Evolutionary conservation across 2,113 vertebrate genomes (phyloP).

Genomic region (Climacteris rufus): DNA sequence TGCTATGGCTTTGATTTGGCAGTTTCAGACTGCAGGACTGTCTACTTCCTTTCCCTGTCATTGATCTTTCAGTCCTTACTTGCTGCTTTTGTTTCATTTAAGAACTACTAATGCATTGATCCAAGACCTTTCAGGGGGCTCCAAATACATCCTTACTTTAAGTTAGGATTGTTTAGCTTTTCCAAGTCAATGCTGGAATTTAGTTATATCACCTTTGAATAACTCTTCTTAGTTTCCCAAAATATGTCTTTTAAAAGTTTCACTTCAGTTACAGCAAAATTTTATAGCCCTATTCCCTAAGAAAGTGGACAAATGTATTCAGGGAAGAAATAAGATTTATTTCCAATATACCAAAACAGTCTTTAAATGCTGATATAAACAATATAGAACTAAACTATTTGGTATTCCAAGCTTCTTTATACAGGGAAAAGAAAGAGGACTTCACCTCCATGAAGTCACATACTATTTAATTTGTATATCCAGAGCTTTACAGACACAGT

Average conservation of each 20-base stretch:
- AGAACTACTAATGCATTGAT: background rate
- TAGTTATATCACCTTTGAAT: background rate
- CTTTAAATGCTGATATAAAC: background rate
- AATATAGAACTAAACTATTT: background rate
- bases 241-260: background rate
- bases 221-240: background rate
- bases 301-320: background rate
- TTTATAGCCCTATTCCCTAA: background rate
- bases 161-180: background rate
- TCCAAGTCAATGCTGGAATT: background rate
- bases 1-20: background rate
- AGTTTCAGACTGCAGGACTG: background rate
- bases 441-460: background rate
- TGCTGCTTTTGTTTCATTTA: background rate
- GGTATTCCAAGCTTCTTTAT: background rate
- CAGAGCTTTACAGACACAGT: background rate
- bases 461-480: background rate
- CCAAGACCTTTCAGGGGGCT: background rate
- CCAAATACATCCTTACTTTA: background rate
- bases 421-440: background rate
- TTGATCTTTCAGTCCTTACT: background rate
- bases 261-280: background rate
- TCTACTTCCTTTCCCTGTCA: background rate
- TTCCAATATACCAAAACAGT: background rate
- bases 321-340: background rate